Evolutionary conservation across 2,888 invertebrate species (phyloP).

Genomic region (Peribatodes rhomboidaria): DNA sequence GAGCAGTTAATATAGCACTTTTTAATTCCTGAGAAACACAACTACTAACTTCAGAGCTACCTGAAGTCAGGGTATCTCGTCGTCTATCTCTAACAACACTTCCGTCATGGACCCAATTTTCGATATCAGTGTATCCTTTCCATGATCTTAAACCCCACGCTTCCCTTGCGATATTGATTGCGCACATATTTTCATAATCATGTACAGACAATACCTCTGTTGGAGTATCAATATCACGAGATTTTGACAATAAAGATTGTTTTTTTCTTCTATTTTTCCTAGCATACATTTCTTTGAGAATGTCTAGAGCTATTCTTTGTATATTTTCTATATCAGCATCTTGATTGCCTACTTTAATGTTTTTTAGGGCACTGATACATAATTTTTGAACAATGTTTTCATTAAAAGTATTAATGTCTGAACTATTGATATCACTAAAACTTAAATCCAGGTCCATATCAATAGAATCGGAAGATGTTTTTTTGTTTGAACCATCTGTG

Average conservation of each 20-base stretch:
- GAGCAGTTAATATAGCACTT: conserved; percentile 77
- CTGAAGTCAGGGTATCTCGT: conserved; percentile 85
- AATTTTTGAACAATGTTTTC: conserved; percentile 85
- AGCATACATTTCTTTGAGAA: conserved; percentile 83
- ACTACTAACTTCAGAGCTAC: conserved; percentile 86
- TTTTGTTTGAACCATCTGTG: conserved; percentile 81
- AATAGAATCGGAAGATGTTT: conserved; percentile 83
- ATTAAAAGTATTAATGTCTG: conserved; percentile 84
- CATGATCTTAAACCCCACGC: conserved; percentile 89
- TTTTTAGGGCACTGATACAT: conserved; percentile 83
- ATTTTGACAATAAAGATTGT: conserved; percentile 70
- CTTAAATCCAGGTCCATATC: conserved; percentile 85
- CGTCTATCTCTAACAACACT: conserved; percentile 87
- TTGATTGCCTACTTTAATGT: conserved; percentile 85
- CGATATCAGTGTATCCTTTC: conserved; percentile 89
- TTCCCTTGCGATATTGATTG: conserved; percentile 88
- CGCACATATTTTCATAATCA: conserved; percentile 89
- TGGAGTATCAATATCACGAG: conserved; percentile 83
- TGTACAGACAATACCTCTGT: conserved; percentile 88
- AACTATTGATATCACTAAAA: conserved; percentile 85
- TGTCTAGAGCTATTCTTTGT: conserved; percentile 84
- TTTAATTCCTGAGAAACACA: conserved; percentile 80
- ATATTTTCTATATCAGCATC: conserved; percentile 85
- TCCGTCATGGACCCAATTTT: conserved; percentile 88
- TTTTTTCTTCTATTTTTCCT: conserved; percentile 81